Evolutionary conservation across 1,140 invertebrate species (phyloP).

Genomic region (Zaprionus davidi): DNA sequence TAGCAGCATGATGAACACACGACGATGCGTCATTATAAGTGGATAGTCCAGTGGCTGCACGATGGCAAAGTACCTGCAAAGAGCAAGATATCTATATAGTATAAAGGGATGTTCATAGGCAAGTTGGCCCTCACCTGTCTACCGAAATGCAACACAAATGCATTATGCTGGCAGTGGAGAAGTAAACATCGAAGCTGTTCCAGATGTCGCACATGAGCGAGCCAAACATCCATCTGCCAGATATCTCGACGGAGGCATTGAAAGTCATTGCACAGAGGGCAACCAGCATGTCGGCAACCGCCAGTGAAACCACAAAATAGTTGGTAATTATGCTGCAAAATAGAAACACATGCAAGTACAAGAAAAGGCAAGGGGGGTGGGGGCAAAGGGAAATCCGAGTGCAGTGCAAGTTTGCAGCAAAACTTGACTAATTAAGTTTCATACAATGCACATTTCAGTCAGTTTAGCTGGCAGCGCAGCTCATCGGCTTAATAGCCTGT

Average conservation of each 20-base stretch:
- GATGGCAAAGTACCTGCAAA: constrained; percentile 92
- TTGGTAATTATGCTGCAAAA: constrained; percentile 92
- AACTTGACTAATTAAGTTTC: constrained; percentile 20
- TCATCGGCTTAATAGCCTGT: constrained; percentile 1
- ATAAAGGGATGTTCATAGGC: fast-evolving
- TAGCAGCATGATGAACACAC: constrained; percentile 91
- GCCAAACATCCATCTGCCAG: constrained; percentile 94
- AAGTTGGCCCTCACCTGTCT: constrained; percentile 84
- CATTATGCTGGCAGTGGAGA: constrained; percentile 94
- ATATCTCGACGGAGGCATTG: constrained; percentile 94
- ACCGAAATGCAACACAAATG: constrained; percentile 96
- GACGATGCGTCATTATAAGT: constrained; percentile 92
- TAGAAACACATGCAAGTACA: background rate
- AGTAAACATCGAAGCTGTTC: constrained; percentile 98
- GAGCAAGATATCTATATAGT: background rate
- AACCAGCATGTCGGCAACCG: constrained; percentile 95
- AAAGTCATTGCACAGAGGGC: constrained; percentile 97
- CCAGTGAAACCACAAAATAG: constrained; percentile 96
- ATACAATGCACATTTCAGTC: constrained; percentile 5
- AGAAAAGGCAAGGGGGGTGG: background rate
- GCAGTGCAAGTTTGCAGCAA: background rate
- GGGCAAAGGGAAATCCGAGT: background rate
- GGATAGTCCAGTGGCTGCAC: constrained; percentile 95
- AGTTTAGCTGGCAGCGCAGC: background rate
- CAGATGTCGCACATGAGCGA: constrained; percentile 97